Base-by-base conservation (phyloP, 2,888 invertebrate species). In the Pachymerium ferrugineum region DNA sequence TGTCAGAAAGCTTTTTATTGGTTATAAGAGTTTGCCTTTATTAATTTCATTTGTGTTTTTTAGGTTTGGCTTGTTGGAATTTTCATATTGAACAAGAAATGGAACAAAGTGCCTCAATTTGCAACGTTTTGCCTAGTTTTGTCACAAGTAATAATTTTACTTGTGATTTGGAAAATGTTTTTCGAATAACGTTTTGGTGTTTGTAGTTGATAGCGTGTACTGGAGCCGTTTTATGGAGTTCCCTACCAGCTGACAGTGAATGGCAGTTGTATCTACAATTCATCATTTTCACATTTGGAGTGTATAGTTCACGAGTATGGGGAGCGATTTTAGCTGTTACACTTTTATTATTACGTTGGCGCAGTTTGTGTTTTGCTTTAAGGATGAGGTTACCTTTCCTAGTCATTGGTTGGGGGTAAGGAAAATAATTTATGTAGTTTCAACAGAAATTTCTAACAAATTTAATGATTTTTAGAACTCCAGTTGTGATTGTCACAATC, bases 241-340 rank as follows among this genome's bases (percentile, higher is more conserved):
- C 87, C 12, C 78, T 86, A 19, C 85, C 85, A 35, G 83, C 83
- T 68, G 84, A 83, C 47, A 80, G 84, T 0, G 85, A 86, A 3
- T 90, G 89, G 89, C 83, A 85, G 30, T 85, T 88, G 78, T 89
- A 90, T 75, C 74, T 90, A 1, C 92, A 93, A 80, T 92, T 94
- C 81, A 85, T 89, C 3, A 81, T 93, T 14, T 89, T 92, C 77
- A 88, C 90, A 35, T 87, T 82, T 67, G 85, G 85, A 75, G 89
- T 92, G 75, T 91, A 92, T 80, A 90, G 93, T 75, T 88, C 92
- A 68, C 85, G 94, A 75, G 84, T 93, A 73, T 94, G 93, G 92
- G 93, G 94, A 0, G 90, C 90, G 6, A 88, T 92, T 79, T 84
- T 95, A 74, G 91, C 95, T 1, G 86, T 93, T 33, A 88, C 90